Conservation (phyloP, 2,113 vertebrate species). For the Lates calcarifer region DNA sequence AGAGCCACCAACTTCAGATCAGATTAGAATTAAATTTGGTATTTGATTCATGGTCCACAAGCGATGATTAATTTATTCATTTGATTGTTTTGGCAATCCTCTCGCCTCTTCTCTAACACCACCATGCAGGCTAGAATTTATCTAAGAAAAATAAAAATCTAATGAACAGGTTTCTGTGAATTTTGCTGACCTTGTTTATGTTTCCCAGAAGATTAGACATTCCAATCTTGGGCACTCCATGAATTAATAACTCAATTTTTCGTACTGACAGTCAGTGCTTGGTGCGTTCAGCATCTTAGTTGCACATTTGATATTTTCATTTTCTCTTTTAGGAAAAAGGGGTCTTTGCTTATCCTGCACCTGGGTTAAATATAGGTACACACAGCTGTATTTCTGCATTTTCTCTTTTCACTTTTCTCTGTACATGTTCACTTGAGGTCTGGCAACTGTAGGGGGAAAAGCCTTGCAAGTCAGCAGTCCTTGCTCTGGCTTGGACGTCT, state of each 20-base stretch:
- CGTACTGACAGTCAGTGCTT: not conserved
- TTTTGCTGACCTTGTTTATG: not conserved
- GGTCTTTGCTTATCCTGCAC: not conserved
- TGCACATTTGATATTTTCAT: not conserved
- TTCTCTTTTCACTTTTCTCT: not conserved
- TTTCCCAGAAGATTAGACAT: not conserved
- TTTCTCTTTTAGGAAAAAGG: not conserved
- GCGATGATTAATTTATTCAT: not conserved
- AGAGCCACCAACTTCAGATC: not conserved
- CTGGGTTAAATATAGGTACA: not conserved
- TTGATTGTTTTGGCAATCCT: conserved; percentile 9
- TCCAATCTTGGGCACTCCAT: not conserved
- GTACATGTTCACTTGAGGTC: not conserved
- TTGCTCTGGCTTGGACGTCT: conserved; percentile 25
- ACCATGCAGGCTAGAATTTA: not conserved
- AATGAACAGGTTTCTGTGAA: conserved; percentile 13
- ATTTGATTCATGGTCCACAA: conserved; percentile 1
- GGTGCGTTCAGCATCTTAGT: not conserved
- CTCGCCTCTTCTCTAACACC: not conserved
- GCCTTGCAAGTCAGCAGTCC: conserved; percentile 18
- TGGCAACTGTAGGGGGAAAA: conserved; percentile 18
- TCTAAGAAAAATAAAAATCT: not conserved
- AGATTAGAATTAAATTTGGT: conserved; percentile 4
- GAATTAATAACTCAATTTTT: not conserved
- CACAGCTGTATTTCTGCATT: not conserved